Percentiles rank a stretch among this genome's conserved stretches.
Conservation (phyloP, 2,888 invertebrate genomes). For the Pterostichus niger region DNA sequence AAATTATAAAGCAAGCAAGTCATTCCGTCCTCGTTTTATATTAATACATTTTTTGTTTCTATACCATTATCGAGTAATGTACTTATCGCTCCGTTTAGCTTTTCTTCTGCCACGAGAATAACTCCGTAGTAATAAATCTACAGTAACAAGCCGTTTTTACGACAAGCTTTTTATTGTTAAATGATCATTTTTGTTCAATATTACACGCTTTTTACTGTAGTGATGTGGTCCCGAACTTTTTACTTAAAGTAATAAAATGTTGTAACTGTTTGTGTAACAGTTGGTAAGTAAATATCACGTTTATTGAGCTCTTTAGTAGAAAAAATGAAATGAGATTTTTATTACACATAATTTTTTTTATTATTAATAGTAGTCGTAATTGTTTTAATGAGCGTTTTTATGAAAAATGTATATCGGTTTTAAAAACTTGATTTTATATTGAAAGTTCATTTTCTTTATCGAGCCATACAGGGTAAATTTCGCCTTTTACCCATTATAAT, state of each 20-base stretch:
- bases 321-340: neutral
- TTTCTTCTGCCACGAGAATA: constrained; percentile 11
- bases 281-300: constrained; percentile 11
- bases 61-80: constrained; percentile 1
- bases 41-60: neutral
- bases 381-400: constrained; percentile 6
- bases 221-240: neutral
- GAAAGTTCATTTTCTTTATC: too few relatives aligned
- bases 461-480: too few relatives aligned
- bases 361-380: neutral
- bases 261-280: constrained; percentile 9
- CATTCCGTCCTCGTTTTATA: neutral
- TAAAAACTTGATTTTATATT: neutral
- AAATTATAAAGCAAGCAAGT: neutral
- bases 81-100: constrained; percentile 9
- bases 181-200: constrained; percentile 25
- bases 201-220: constrained; percentile 9
- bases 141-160: constrained; percentile 5
- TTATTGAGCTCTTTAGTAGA: neutral
- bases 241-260: constrained; percentile 8
- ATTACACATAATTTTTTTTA: neutral
- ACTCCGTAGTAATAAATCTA: constrained; percentile 11
- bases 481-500: too few relatives aligned
- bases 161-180: constrained; percentile 3
- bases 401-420: neutral